phyloP scores from a whole-genome alignment of 2,113 vertebrate genomes.

The Corythornis madagascariensis region DNA sequence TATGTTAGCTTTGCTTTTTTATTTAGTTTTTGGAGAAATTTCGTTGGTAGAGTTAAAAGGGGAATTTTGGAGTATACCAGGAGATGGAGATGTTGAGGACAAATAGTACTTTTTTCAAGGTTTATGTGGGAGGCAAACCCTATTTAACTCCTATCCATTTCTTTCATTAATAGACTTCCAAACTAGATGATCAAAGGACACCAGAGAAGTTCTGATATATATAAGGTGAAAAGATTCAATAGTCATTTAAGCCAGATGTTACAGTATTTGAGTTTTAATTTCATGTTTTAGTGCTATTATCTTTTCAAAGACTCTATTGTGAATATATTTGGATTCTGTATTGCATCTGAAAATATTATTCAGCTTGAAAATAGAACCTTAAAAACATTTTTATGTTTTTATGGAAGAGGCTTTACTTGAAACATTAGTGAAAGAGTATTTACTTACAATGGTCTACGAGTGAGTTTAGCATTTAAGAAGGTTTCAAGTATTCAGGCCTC shows the following conservation, averaged over 20 bases:
- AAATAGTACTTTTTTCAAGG: background rate
- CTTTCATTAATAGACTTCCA: background rate
- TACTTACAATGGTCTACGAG: background rate
- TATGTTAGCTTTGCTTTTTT: background rate
- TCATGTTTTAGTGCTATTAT: background rate
- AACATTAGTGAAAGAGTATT: background rate
- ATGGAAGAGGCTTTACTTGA: background rate
- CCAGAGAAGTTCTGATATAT: background rate
- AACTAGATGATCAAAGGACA: background rate
- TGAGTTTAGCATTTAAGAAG: background rate
- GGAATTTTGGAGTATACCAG: background rate
- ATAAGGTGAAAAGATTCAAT: background rate
- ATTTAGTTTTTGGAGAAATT: background rate
- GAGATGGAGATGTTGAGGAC: background rate
- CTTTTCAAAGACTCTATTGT: background rate
- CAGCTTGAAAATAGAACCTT: background rate
- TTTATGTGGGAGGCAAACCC: background rate
- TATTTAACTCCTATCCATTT: background rate
- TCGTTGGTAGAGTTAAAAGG: background rate
- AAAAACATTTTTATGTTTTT: background rate
- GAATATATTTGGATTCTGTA: background rate
- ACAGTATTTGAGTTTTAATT: background rate
- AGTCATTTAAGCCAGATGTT: background rate
- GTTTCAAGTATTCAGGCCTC: background rate
- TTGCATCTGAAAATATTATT: background rate